Evolutionary conservation across 2,797 vertebrate genomes (phyloP).

Genomic region (Sandelia bainsii): DNA sequence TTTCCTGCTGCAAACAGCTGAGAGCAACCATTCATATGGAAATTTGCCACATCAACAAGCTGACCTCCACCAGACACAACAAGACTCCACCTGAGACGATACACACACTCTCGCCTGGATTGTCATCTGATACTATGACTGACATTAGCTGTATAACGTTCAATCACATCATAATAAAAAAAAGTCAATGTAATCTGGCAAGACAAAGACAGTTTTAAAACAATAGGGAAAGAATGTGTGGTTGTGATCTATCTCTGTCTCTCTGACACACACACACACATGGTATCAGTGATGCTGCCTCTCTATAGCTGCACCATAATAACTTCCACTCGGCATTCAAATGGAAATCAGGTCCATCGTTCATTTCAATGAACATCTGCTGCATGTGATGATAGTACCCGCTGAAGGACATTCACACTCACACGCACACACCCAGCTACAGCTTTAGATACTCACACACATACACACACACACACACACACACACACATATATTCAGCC

Average conservation of each 20-base stretch:
- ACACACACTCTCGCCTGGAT: slow-evolving; percentile 10
- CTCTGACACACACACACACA: slow-evolving; percentile 20
- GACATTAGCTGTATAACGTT: neutral
- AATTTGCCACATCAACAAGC: slow-evolving; percentile 31
- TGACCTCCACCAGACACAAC: slow-evolving; percentile 39
- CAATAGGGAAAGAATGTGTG: neutral
- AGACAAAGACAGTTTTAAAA: neutral
- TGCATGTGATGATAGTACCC: slow-evolving; percentile 21
- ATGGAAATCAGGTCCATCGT: slow-evolving; percentile 73
- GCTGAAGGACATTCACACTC: slow-evolving; percentile 47
- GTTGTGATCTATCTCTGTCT: neutral
- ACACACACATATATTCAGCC: neutral
- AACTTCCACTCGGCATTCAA: slow-evolving; percentile 73
- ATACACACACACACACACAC: neutral
- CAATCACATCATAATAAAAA: neutral
- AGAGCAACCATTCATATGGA: slow-evolving; percentile 45
- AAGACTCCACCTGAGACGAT: neutral
- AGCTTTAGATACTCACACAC: neutral
- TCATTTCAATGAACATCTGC: slow-evolving; percentile 75
- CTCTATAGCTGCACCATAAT: slow-evolving; percentile 51
- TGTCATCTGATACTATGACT: neutral
- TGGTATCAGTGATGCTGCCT: slow-evolving; percentile 32
- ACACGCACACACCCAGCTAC: neutral
- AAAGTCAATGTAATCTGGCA: slow-evolving; percentile 4
- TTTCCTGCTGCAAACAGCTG: slow-evolving; percentile 39